Evolutionary conservation across 35 echinoderm and acorn worm species (phyloP), one percentile per base, ranked within the genome.

Genomic region (Hemicentrotus pulcherrimus): DNA sequence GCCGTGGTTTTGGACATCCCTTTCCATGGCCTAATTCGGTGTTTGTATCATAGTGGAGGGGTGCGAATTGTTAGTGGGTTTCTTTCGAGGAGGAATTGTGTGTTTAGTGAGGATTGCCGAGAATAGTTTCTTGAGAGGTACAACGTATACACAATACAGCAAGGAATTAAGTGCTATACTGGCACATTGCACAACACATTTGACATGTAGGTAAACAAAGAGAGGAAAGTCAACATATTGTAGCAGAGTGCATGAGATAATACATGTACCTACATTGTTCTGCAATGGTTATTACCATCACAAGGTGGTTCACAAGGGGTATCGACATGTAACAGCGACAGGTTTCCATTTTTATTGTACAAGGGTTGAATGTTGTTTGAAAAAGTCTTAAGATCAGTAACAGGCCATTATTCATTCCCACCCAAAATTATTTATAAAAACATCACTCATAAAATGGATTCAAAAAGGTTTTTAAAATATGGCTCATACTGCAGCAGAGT

Each of bases 21-120:
- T 55, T 31, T 47, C 93, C 18, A 97, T 33, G 32, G 95, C 92
- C 96, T 97, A 86, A 46, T 93, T 90, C 47, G n/a, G 13, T 94
- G 14, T 94, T 94, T 59, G 19, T 78, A 30, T 78, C 24, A 78
- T 78, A 78, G 65, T 4, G 65, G 65, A 78, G 47, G 33, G 33
- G 32, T 91, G 33, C 16, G 16, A 46, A 46, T 91, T 91, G 33
- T 91, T 91, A 41, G 33, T 91, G 13, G 47, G 47, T 41, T 6
- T 41, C 88, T 48, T 91, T 91, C 24, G 22, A 91, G 18, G 28
- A 46, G 33, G 47, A 91, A 46, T 35, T 91, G 88, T 88, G 86
- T 91, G 28, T 30, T 91, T 32, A 70, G 19, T 78, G 65, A 78
- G 65, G 28, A n/a, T 22, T 78, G 65, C 65, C 65, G 19, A 22